Evolutionary conservation across 2,888 invertebrate species (phyloP), one percentile per base, ranked within the genome.

Genomic region (Aphidius colemani): DNA sequence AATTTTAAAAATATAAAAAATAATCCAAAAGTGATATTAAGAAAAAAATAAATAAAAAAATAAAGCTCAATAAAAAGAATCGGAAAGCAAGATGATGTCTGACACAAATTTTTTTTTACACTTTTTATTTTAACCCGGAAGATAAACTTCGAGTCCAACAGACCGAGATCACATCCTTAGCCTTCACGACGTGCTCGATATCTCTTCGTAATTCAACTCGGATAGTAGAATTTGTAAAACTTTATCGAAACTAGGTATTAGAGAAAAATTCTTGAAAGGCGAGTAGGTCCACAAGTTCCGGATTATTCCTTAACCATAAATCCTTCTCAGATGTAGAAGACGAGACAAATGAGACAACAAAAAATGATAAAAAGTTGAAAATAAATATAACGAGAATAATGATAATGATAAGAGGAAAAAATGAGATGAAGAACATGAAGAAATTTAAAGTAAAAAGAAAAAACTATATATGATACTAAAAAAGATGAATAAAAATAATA

Each of bases 221-320:
- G 57, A 46, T 49, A 59, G 61, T 57, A 59, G 57, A 69, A 69
- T 69, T 66, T 67, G 65, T 66, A 65, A 69, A 67, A 67, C 67
- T 69, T 69, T 69, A 66, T 69, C 66, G 66, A 60, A 60, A 44
- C 41, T 45, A 59, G 49, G 51, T 59, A 59, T 59, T 59, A 59
- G 59, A 41, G 49, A 50, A 46, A 57, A 46, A 39, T 57, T 45
- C 57, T 10, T 39, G 39, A 45, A 49, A n/a, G 40, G 49, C 49
- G 44, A 40, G 58, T 10, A 40, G 18, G 46, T 10, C 11, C 53
- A 59, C 50, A n/a, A 39, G 59, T 8, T 6, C 9, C 13, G 39
- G 53, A 53, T 61, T 45, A 46, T 57, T 45, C 46, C 8, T 18
- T 46, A n/a, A 57, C 57, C 46, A 57, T 57, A 57, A 57, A 57